Base-by-base conservation (phyloP, 2,888 invertebrate genomes). In the Dryomyza anilis region DNA sequence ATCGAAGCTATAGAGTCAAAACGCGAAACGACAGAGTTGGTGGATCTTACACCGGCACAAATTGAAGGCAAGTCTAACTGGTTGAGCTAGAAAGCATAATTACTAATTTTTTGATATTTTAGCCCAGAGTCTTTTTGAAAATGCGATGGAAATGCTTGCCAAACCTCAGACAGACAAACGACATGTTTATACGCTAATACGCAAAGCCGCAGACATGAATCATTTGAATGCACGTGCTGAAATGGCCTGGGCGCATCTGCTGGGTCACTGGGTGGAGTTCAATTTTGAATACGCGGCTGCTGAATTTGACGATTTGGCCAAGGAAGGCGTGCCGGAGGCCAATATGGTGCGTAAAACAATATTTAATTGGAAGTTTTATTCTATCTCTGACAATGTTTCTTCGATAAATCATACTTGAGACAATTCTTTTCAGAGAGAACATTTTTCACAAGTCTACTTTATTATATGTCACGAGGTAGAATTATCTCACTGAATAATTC, bases 181-280 rank as follows among this genome's bases (percentile, higher is more conserved):
- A 1, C 87, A 87, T 58, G 94, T 94, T 0, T 94, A 93, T 73
- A 86, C 89, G 39, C 84, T 94, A 60, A 85, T 98, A 33, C 87
- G 89, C 46, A 87, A 90, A 71, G 94, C 98, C 0, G 92, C 96
- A 0, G 89, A 89, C 48, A 85, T 89, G 63, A 95, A 95, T 45
- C 94, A 96, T 80, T 81, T 85, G 0, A 90, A 91, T 55, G 94
- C 98, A 0, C 88, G 90, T 79, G 92, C 95, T 66, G 87, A 92
- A 78, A 83, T 97, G 5, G 96, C 96, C 0, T 96, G 96, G 93
- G 93, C 92, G 0, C 87, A 92, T 73, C 82, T 98, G 6, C 89
- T 95, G 74, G 98, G 98, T 0, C 92, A 87, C 76, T 92, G 88
- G 66, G 85, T 93, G 14, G 86, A 88, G 45, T 89, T 94, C 73